These are phyloP conservation scores for Cotesia typhae DNA, from an alignment of 1,140 invertebrate genomes.

Conservation along the genomic window DNA sequence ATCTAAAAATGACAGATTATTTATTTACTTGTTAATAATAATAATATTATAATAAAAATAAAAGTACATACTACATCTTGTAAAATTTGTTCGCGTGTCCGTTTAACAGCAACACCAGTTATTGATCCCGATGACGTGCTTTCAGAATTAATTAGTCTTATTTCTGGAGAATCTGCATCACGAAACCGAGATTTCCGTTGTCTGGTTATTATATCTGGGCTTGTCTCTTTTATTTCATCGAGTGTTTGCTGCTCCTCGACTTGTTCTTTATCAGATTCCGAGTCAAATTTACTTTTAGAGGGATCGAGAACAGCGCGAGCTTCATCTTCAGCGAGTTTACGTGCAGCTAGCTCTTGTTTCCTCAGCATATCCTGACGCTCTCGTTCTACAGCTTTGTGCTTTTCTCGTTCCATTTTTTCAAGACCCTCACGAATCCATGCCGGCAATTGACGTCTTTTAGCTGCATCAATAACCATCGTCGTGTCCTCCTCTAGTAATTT, in stretches of 20 bases:
- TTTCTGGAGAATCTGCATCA: slow-evolving; percentile 58
- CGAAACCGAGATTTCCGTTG: slow-evolving; percentile 63
- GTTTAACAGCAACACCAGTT: slow-evolving; percentile 47
- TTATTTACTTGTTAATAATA: not conserved
- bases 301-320: slow-evolving; percentile 70
- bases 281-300: slow-evolving; percentile 82
- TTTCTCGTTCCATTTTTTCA: slow-evolving; percentile 97
- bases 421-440: slow-evolving; percentile 96
- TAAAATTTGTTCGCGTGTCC: slow-evolving; percentile 65
- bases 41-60: not conserved
- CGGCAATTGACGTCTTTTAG: slow-evolving; percentile 89
- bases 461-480: slow-evolving; percentile 76
- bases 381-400: slow-evolving; percentile 86
- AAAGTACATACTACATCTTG: slow-evolving; percentile 62
- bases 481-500: slow-evolving; percentile 62
- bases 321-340: slow-evolving; percentile 73
- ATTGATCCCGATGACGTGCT: slow-evolving; percentile 44
- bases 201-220: slow-evolving; percentile 57
- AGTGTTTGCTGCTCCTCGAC: slow-evolving; percentile 42
- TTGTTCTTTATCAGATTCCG: slow-evolving; percentile 59
- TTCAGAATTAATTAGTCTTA: slow-evolving; percentile 46
- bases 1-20: slow-evolving; percentile 70
- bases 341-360: slow-evolving; percentile 70
- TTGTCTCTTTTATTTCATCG: slow-evolving; percentile 51
- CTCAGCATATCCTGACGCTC: slow-evolving; percentile 74